These are phyloP conservation scores for Pristis pectinata DNA, from an alignment of 2,797 vertebrate genomes.

Conservation along the genomic window DNA sequence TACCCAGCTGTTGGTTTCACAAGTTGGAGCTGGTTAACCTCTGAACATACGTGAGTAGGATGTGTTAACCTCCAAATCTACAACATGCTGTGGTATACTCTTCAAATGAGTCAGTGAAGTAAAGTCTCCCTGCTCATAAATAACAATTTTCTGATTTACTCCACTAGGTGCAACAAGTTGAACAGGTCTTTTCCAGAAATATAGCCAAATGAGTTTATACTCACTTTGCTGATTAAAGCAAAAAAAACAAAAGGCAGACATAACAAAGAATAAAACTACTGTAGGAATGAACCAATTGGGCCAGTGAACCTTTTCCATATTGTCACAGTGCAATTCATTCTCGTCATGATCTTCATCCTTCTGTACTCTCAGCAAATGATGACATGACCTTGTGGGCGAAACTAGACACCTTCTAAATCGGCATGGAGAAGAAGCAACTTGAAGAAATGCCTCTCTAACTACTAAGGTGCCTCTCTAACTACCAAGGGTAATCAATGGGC, in stretches of 20 bases:
- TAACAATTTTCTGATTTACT: not conserved
- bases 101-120: not conserved
- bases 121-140: not conserved
- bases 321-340: not conserved
- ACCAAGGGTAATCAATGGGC: not conserved
- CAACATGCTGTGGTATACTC: too few relatives aligned
- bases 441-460: not conserved
- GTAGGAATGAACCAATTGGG: not conserved
- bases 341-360: not conserved
- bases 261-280: too few relatives aligned
- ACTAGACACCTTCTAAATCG: not conserved
- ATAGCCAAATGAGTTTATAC: too few relatives aligned
- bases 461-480: not conserved
- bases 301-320: not conserved
- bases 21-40: conserved; percentile 35
- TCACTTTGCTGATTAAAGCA: not conserved
- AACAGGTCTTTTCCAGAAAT: not conserved
- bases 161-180: not conserved
- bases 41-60: not conserved
- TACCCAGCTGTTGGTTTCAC: conserved; percentile 12
- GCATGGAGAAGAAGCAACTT: not conserved
- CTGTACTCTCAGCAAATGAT: not conserved
- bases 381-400: not conserved
- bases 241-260: not conserved
- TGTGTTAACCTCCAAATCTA: conserved; percentile 29